Percentiles rank a stretch among this genome's conserved stretches.
Evolutionary conservation across 30 jellyfish, hydroid and myxozoan genomes (phyloP).

Genomic region (Hydra vulgaris): DNA sequence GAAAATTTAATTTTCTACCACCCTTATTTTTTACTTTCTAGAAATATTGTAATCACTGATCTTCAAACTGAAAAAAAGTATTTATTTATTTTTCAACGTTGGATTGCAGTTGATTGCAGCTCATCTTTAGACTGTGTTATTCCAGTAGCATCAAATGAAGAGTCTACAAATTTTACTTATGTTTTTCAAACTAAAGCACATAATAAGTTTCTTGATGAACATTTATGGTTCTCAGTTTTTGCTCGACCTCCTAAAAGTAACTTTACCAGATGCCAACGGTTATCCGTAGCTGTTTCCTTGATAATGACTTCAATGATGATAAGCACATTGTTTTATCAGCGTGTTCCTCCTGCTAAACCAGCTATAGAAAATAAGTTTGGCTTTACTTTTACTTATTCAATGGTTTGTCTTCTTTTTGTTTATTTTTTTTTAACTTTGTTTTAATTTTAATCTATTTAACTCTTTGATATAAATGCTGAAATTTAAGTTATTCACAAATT

Average conservation of each 20-base stretch:
- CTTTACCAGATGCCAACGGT: constrained; percentile 80
- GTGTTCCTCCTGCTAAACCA: constrained; percentile 58
- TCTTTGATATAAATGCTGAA: too few species aligned
- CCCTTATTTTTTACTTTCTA: too few species aligned
- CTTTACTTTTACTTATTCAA: constrained; percentile 63
- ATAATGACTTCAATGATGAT: constrained; percentile 86
- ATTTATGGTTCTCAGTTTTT: constrained; percentile 87
- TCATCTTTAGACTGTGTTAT: constrained; percentile 78
- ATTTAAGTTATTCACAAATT: too few species aligned
- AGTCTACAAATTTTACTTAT: constrained; percentile 78
- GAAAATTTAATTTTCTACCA: too few species aligned
- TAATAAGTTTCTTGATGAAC: constrained; percentile 68
- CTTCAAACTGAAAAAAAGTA: constrained; percentile 65
- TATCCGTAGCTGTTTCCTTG: constrained; percentile 72
- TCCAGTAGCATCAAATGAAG: constrained; percentile 78
- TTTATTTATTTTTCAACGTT: constrained; percentile 59
- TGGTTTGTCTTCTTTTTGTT: too few species aligned
- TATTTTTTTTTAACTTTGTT: too few species aligned
- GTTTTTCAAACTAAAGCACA: constrained; percentile 67
- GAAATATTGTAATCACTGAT: constrained; percentile 71
- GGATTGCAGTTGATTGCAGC: constrained; percentile 69
- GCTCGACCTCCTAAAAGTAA: constrained; percentile 96
- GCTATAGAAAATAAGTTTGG: constrained; percentile 69
- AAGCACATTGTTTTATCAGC: constrained; percentile 67
- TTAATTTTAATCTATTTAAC: too few species aligned